A percentile compares a stretch with the other conserved stretches of the same genome.
Conservation (phyloP, 1,140 invertebrate species). For the Tachypleus tridentatus region DNA sequence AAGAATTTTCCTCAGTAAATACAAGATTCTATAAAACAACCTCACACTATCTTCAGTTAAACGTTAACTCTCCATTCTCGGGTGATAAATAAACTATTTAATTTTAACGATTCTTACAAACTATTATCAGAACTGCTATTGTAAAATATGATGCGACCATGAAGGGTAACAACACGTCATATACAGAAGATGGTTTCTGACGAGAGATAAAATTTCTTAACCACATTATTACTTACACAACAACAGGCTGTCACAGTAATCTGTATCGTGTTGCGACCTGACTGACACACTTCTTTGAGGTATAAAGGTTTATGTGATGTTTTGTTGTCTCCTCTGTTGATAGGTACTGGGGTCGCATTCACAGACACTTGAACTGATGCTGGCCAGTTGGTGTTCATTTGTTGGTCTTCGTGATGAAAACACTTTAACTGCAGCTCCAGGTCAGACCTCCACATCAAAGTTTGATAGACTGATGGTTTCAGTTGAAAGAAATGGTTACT, state of each 20-base stretch:
- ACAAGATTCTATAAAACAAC: not conserved
- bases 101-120: too few species aligned
- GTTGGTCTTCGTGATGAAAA: constrained; percentile 90
- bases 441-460: constrained; percentile 80
- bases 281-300: constrained; percentile 88
- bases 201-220: too few species aligned
- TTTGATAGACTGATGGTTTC: constrained; percentile 86
- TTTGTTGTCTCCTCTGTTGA: constrained; percentile 85
- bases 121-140: too few species aligned
- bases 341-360: constrained; percentile 69
- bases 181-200: too few species aligned
- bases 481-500: constrained; percentile 95
- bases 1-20: constrained; percentile 8
- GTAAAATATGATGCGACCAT: too few species aligned
- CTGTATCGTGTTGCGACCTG: constrained; percentile 88
- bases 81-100: too few species aligned
- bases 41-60: too few species aligned
- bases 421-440: constrained; percentile 82
- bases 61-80: too few species aligned
- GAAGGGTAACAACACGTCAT: too few species aligned
- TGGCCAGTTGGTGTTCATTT: constrained; percentile 96
- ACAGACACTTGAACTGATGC: constrained; percentile 55
- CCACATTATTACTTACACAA: constrained; percentile 63
- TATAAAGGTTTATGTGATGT: constrained; percentile 89
- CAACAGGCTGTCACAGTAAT: constrained; percentile 93